Percentiles rank a stretch among this genome's conserved stretches.
phyloP scores from a whole-genome alignment of 2,113 vertebrate species.

The Pollachius pollachius region DNA sequence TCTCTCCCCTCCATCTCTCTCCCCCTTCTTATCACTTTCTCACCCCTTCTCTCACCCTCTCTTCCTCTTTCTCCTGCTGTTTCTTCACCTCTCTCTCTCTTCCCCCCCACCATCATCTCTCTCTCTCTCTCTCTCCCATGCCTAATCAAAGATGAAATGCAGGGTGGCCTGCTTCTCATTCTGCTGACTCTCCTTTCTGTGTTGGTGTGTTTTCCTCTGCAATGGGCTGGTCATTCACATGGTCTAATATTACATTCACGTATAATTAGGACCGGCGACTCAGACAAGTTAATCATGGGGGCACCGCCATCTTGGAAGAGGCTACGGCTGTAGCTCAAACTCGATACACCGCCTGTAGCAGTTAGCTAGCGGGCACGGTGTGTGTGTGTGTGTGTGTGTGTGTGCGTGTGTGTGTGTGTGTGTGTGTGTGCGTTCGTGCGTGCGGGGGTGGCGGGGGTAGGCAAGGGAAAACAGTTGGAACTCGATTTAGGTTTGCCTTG shows the following conservation, averaged over 20 bases:
- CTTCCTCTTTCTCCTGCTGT: constrained; percentile 7
- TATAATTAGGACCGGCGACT: constrained; percentile 29
- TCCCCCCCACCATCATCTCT: constrained; percentile 24
- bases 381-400: no score
- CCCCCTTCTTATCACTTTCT: no score
- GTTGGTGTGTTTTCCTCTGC: background rate
- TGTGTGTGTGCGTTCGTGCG: no score
- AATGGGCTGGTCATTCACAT: constrained; percentile 35
- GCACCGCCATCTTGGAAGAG: constrained; percentile 5
- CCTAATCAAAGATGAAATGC: constrained; percentile 62
- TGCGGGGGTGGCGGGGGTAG: no score
- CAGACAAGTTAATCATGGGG: constrained; percentile 34
- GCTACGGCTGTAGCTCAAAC: constrained; percentile 3
- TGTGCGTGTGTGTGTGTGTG: no score
- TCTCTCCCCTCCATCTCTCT: background rate
- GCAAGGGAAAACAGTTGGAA: no score
- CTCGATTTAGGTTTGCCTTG: no score
- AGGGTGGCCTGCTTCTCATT: constrained; percentile 59
- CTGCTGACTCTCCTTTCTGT: constrained; percentile 41
- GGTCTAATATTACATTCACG: constrained; percentile 40
- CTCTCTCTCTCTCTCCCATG: constrained; percentile 28
- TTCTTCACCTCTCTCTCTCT: constrained; percentile 8
- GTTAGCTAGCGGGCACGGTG: no score
- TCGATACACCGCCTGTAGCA: no score
- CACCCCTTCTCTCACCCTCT: background rate